A percentile compares a stretch with the other conserved stretches of the same genome.
These are phyloP conservation scores for Pogonomyrmex barbatus DNA, from an alignment of 1,140 invertebrate genomes.

Conservation along the genomic window DNA sequence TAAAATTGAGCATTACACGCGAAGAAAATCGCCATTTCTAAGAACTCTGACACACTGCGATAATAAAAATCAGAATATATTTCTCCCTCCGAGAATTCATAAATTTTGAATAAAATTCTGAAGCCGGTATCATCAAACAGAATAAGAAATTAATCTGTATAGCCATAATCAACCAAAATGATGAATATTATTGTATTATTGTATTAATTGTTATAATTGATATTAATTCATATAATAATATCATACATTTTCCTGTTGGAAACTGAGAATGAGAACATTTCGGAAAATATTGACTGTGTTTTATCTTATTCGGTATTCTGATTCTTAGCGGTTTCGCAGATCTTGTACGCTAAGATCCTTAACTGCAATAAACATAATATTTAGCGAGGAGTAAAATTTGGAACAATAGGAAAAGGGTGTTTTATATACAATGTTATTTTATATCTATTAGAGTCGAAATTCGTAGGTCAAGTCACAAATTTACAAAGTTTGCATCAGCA, in stretches of 20 bases:
- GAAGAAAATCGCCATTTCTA: slow-evolving; percentile 45
- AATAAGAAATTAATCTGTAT: slow-evolving; percentile 24
- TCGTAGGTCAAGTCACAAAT: background rate
- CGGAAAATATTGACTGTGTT: background rate
- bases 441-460: background rate
- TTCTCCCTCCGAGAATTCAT: background rate
- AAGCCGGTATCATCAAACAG: background rate
- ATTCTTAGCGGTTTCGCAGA: background rate
- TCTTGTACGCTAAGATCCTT: background rate
- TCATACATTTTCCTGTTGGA: slow-evolving; percentile 36
- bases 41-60: background rate
- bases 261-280: slow-evolving; percentile 7
- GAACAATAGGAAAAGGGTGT: background rate
- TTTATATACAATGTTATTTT: background rate
- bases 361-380: background rate
- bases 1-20: slow-evolving; percentile 12
- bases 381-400: background rate
- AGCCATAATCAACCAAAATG: background rate
- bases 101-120: slow-evolving; percentile 13
- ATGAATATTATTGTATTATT: slow-evolving; percentile 29
- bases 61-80: background rate
- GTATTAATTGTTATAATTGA: slow-evolving; percentile 3
- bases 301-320: background rate
- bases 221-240: slow-evolving; percentile 20
- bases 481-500: background rate